These are phyloP conservation scores for Campoletis sonorensis DNA, from an alignment of 1,140 invertebrate genomes.

Conservation along the genomic window DNA sequence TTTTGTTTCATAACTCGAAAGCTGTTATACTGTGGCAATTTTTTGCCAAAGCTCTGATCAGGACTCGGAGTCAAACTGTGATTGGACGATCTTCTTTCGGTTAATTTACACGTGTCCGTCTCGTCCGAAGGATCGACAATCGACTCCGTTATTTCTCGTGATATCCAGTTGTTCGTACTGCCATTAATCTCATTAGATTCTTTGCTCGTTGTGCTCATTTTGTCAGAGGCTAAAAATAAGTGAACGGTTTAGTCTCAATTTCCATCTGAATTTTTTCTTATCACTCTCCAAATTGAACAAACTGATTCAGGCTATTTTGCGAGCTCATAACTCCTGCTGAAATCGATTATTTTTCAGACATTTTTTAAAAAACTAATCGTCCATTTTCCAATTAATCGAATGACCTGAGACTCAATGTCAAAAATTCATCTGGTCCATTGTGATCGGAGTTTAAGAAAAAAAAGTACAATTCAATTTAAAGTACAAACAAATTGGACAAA, in stretches of 20 bases:
- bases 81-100: constrained; percentile 59
- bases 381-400: too few species aligned
- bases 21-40: constrained; percentile 67
- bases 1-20: constrained; percentile 74
- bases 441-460: too few species aligned
- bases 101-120: constrained; percentile 54
- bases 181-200: constrained; percentile 64
- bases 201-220: constrained; percentile 63
- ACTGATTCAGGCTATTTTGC: too few species aligned
- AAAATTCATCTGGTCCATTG: too few species aligned
- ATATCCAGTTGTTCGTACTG: constrained; percentile 57
- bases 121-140: constrained; percentile 51
- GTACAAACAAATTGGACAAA: too few species aligned
- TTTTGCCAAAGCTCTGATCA: constrained; percentile 68
- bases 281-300: too few species aligned
- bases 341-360: too few species aligned
- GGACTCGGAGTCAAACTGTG: constrained; percentile 68
- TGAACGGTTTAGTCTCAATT: constrained; percentile 10
- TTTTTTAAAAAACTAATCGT: too few species aligned
- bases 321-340: too few species aligned
- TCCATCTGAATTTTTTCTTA: too few species aligned
- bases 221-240: constrained; percentile 50
- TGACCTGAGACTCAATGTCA: too few species aligned
- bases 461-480: too few species aligned
- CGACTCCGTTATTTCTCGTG: constrained; percentile 58